Evolutionary conservation across 1,140 invertebrate genomes (phyloP), one percentile per base, ranked within the genome.

Genomic region (Rhynchophorus ferrugineus): DNA sequence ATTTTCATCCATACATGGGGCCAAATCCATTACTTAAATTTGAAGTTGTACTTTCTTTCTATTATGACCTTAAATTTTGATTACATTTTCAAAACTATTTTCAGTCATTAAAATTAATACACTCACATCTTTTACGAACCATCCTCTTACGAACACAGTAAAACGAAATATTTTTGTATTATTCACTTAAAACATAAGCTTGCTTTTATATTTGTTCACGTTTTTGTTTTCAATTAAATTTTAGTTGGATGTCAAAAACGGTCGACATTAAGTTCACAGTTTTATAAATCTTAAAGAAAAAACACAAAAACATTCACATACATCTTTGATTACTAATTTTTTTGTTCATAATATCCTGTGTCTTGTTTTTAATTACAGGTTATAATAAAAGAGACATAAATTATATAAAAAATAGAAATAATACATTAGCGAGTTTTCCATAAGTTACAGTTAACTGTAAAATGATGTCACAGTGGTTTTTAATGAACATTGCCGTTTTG

Each of bases 11-110:
- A 58, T 51, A 44, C 49, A 52, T 47, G 41, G 20, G 19, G 47
- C 56, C 34, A 57, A 34, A 59, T 63, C 63, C 63, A 63, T 65
- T 45, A 58, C 58, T 58, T 49, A 53, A 44, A 48, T 17, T 53
- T 56, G 33, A 43, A 19, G 45, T 41, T 24, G 11, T 29, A 33
- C 49, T 43, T 58, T 61, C 46, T 51, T 58, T 55, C 53, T 58
- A 19, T 54, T 61, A 44, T 56, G 44, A 57, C 54, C 56, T 60
- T 18, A 37, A 44, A 51, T 37, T 22, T 21, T 24, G 5, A 42
- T 29, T 29, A 41, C 18, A 49, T 36, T 33, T 44, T 9, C 21
- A 54, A 24, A 19, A 14, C n/a, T 44, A 44, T 20, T 14, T 37
- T 34, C 35, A 29, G 7, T 16, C 18, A 41, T 6, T 35, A 20